phyloP scores from a whole-genome alignment of 2,113 vertebrate genomes.

The Orientallactaga bullata region DNA sequence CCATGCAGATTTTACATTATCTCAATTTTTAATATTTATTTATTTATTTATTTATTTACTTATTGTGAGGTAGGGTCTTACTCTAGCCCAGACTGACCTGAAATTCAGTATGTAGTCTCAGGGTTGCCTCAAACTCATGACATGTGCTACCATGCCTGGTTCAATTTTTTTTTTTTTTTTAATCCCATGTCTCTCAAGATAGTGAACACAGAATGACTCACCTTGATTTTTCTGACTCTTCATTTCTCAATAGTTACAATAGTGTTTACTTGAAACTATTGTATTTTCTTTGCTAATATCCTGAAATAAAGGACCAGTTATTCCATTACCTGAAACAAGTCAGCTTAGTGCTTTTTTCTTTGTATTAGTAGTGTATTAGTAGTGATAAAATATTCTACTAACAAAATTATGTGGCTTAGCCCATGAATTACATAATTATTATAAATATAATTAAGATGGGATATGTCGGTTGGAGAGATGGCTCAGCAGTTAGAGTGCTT shows the following conservation, averaged over 20 bases:
- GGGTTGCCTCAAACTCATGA: too few relatives aligned
- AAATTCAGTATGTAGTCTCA: too few relatives aligned
- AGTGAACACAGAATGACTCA: neutral
- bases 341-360: neutral
- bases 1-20: too few relatives aligned
- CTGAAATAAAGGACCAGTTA: conserved; percentile 7
- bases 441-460: neutral
- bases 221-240: neutral
- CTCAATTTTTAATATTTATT: too few relatives aligned
- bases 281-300: conserved; percentile 6
- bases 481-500: too few relatives aligned
- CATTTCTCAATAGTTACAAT: conserved; percentile 9
- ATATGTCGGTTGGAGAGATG: neutral
- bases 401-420: conserved; percentile 15
- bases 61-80: too few relatives aligned
- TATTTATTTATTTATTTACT: neutral
- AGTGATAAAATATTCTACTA: neutral
- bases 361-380: neutral
- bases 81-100: too few relatives aligned
- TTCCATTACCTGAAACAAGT: neutral
- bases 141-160: too few relatives aligned
- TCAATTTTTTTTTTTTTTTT: neutral
- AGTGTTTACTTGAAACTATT: conserved; percentile 16
- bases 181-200: neutral
- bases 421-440: conserved; percentile 13